phyloP scores from a whole-genome alignment of 2,888 invertebrate genomes.

The Dyspetes luteomarginatus region DNA sequence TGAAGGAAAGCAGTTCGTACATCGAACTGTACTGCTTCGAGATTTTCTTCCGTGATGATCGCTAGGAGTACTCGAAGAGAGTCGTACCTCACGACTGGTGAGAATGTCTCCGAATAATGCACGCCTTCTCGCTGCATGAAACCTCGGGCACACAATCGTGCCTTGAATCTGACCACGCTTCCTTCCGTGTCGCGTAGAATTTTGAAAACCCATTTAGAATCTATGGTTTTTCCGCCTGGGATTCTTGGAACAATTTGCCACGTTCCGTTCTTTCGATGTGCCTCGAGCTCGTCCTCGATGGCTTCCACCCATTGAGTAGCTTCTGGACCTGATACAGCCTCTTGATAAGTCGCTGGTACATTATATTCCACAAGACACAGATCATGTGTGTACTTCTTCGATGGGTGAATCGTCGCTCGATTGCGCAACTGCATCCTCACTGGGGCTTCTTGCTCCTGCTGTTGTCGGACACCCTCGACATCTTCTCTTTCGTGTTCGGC shows the following conservation, averaged over 20 bases:
- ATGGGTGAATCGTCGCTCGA: conserved; percentile 13
- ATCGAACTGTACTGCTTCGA: conserved; percentile 38
- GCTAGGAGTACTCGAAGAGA: conserved; percentile 24
- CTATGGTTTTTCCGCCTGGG: neutral
- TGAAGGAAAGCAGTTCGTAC: conserved; percentile 39
- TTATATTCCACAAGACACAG: conserved; percentile 22
- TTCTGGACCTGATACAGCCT: conserved; percentile 37
- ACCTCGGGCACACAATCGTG: conserved; percentile 1
- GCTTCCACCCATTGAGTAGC: conserved; percentile 43
- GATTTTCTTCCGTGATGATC: conserved; percentile 4
- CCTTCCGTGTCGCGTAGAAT: conserved; percentile 19
- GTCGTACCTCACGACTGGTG: conserved; percentile 29
- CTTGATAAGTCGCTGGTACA: conserved; percentile 23
- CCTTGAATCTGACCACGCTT: conserved; percentile 5
- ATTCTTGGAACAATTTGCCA: neutral
- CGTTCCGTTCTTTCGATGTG: conserved; percentile 1
- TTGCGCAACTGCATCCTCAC: conserved; percentile 14
- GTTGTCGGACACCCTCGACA: conserved; percentile 3
- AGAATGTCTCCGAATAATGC: conserved; percentile 28
- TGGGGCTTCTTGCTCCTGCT: neutral
- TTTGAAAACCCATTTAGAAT: conserved; percentile 4
- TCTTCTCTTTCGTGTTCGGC: neutral
- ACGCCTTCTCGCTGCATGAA: conserved; percentile 26
- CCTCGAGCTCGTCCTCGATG: conserved; percentile 33
- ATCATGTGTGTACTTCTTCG: conserved; percentile 14